Base-by-base conservation (phyloP, 2,888 invertebrate species). In the Camptogramma bilineatum region DNA sequence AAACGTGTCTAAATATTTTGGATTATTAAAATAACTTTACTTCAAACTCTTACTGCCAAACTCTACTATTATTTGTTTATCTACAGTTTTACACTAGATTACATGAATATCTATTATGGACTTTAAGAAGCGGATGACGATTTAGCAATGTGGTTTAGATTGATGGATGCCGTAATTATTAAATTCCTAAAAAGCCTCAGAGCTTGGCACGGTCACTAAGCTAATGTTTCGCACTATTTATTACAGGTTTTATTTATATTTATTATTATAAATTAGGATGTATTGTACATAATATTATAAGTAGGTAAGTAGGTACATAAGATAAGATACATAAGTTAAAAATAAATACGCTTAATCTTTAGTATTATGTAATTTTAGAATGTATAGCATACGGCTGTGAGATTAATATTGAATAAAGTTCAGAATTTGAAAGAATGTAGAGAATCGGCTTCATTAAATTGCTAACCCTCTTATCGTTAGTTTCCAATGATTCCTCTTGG, bases 331-430 rank as follows among this genome's bases (percentile, higher is more conserved):
- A n/a, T 59, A 50, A 24, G 10, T 42, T 42, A 31, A 51, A 51
- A 54, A 61, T 65, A 65, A 61, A 61, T 65, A 65, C 61, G 61
- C 57, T 61, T 65, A 54, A 51, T 58, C 50, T 31, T 58, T 62
- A 62, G 61, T 65, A 58, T 50, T 65, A 53, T 31, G 28, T 52
- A 24, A 46, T 42, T 56, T 10, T 54, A 62, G 52, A 47, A 34
- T 51, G 54, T 34, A 53, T 56, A 65, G 61, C 52, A 62, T 54
- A 62, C 54, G 86, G 85, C 86, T 86, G 85, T 86, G 85, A 84
- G 79, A 78, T 77, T 75, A 74, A 74, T 48, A 39, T 47, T 52
- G 72, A 79, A n/a, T 31, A 54, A 54, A 58, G 52, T 58, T 47
- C 55, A 52, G 44, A 56, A 56, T 34, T 56, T 47, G 16, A 48